These are phyloP conservation scores for Actinia tenebrosa DNA, from an alignment of 64 coral and sea anemone genomes.

Conservation along the genomic window DNA sequence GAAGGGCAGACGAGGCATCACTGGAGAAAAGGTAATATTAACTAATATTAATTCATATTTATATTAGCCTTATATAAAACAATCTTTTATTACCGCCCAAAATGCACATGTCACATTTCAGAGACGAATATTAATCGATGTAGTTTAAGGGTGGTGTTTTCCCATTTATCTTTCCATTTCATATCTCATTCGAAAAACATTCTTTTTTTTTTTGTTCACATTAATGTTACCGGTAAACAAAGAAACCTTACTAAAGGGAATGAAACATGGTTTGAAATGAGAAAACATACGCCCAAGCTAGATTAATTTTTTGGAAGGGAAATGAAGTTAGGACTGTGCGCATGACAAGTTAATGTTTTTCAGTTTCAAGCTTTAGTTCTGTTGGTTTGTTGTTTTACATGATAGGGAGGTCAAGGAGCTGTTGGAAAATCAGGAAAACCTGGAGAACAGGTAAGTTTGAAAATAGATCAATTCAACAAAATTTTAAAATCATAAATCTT, in stretches of 20 bases:
- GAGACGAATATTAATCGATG: too few relatives aligned
- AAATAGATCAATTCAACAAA: background rate
- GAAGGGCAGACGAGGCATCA: background rate
- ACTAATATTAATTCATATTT: background rate
- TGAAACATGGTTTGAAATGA: background rate
- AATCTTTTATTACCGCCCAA: too few relatives aligned
- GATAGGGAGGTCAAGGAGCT: conserved; percentile 11
- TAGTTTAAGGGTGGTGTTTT: background rate
- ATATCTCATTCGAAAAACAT: background rate
- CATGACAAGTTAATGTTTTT: too few relatives aligned
- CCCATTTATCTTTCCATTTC: background rate
- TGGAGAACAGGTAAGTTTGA: background rate
- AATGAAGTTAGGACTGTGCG: too few relatives aligned
- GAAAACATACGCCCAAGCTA: too few relatives aligned
- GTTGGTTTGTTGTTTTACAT: too few relatives aligned
- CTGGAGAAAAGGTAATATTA: background rate
- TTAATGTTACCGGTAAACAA: background rate
- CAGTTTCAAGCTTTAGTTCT: too few relatives aligned
- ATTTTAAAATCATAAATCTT: background rate
- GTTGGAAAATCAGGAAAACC: conserved; percentile 2
- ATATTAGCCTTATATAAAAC: too few relatives aligned
- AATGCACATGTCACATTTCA: too few relatives aligned
- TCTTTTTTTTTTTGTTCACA: background rate
- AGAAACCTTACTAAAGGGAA: too few relatives aligned
- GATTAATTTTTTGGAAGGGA: background rate